These are phyloP conservation scores for Nannoperca australis DNA, from an alignment of 2,797 vertebrate genomes.

Conservation along the genomic window DNA sequence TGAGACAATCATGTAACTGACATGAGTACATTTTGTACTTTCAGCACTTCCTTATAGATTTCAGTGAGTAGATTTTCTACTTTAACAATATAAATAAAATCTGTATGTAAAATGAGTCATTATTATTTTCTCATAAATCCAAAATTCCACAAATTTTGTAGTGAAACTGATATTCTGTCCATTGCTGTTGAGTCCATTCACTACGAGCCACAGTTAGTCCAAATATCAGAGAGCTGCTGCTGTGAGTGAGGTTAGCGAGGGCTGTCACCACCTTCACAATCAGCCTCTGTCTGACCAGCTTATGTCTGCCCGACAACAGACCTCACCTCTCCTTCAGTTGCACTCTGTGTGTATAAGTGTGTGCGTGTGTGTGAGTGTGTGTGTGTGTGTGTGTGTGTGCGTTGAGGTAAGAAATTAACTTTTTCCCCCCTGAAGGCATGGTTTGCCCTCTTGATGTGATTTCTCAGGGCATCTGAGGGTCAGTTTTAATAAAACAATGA, in stretches of 20 bases:
- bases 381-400: conserved; percentile 48
- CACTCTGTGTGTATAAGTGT: conserved; percentile 12
- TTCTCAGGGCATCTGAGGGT: conserved; percentile 28
- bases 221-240: conserved; percentile 46
- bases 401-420: conserved; percentile 69
- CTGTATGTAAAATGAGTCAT: not conserved
- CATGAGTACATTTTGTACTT: not conserved
- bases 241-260: conserved; percentile 30
- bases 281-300: conserved; percentile 63
- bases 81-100: not conserved
- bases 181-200: conserved; percentile 23
- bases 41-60: not conserved
- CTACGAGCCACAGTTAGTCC: conserved; percentile 12
- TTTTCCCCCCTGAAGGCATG: conserved; percentile 47
- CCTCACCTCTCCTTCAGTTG: conserved; percentile 63
- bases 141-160: not conserved
- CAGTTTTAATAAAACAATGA: conserved; percentile 34
- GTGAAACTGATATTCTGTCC: conserved; percentile 2
- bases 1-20: not conserved
- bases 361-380: conserved; percentile 26
- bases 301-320: conserved; percentile 46
- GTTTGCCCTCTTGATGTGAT: conserved; percentile 47
- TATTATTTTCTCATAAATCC: not conserved
- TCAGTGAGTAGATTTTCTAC: not conserved
- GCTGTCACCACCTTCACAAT: conserved; percentile 74